Evolutionary conservation across 2,113 vertebrate genomes (phyloP), one percentile per base, ranked within the genome.

Genomic region (Gnathonemus echidnorhynchus): DNA sequence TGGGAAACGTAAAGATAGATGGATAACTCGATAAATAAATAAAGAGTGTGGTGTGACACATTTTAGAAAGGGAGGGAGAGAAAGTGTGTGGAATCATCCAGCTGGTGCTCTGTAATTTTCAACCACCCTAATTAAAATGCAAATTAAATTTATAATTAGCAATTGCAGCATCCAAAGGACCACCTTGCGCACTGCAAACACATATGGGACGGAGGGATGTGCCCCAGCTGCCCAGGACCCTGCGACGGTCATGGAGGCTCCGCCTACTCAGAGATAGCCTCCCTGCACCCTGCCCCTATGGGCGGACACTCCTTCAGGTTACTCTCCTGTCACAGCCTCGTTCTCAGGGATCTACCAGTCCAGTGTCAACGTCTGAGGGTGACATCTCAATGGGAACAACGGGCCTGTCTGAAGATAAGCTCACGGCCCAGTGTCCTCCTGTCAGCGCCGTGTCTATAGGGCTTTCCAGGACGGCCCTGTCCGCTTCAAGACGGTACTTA

Each of bases 131-230:
- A 99, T 99, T 99, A 99, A 99, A 99, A 99, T 99, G 98, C 98
- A 99, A 99, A 99, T 99, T 98, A 98, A 99, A 99, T 99, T 98
- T 99, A 99, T 99, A 99, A 99, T 99, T 99, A 99, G 98, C 98
- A 98, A 97, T 97, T 97, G 97, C 95, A 96, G 97, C 98, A 98
- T 98, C 97, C 97, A 97, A 98, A 97, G 97, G 98, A 97, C 96
- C 97, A 98, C 97, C 97, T 97, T 97, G 97, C 96, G 96, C 95
- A 93, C 96, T 94, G 96, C 96, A 96, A 96, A 98, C 97, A 97
- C 98, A 98, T 99, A 99, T 98, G 98, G 98, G 97, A 95, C 94
- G 92, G 94, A 93, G 92, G 92, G 93, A 92, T 92, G 93, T 92
- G 88, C 91, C 91, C 91, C 92, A 48, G 88, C 89, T 91, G 77